phyloP scores from a whole-genome alignment of 2,113 vertebrate genomes.

The Xenopus laevis region DNA sequence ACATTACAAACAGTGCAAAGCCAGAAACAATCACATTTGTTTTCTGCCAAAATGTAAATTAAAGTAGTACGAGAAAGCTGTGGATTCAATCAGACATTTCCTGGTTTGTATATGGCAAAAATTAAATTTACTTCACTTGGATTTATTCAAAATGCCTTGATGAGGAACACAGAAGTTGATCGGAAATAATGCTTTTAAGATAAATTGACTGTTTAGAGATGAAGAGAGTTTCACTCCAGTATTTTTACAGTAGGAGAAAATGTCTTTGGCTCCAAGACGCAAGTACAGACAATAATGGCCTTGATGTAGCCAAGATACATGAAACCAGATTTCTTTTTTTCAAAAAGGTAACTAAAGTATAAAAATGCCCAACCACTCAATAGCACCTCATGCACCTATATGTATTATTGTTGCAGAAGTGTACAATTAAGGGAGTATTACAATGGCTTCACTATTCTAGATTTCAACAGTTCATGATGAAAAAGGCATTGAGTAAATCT shows the following conservation, averaged over 20 bases:
- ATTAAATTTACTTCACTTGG: slow-evolving; percentile 15
- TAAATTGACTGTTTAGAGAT: slow-evolving; percentile 14
- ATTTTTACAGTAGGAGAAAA: slow-evolving; percentile 19
- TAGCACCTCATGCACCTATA: no score
- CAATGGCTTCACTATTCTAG: no score
- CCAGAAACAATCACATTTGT: background rate
- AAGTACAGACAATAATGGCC: no score
- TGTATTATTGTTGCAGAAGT: no score
- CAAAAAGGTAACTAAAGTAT: no score
- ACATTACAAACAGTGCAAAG: background rate
- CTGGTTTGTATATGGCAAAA: background rate
- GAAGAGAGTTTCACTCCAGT: slow-evolving; percentile 6
- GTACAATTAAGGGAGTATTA: no score
- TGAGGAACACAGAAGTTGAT: slow-evolving; percentile 28
- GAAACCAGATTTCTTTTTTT: no score
- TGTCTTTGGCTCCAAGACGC: background rate
- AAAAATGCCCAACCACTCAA: no score
- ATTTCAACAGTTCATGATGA: no score
- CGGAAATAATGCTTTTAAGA: slow-evolving; percentile 4
- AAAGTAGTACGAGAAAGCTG: background rate
- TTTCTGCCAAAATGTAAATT: slow-evolving; percentile 20
- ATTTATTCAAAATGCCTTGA: slow-evolving; percentile 5
- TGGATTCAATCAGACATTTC: background rate
- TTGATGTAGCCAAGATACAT: no score
- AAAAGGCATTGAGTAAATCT: no score